Base-by-base conservation (phyloP, 92 coral and sea anemone species). In the Siderastrea radians region DNA sequence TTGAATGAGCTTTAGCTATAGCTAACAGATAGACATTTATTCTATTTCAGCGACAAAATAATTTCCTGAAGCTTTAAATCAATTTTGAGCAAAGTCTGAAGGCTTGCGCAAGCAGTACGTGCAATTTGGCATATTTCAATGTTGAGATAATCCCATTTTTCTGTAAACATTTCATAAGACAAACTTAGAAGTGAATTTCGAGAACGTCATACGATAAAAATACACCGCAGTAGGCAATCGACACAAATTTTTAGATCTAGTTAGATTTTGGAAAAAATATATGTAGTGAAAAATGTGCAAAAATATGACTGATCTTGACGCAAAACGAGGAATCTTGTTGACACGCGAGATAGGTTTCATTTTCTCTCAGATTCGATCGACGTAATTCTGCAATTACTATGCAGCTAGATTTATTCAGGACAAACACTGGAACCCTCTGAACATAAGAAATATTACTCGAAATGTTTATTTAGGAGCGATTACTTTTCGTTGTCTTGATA, bases 401-500 rank as follows among this genome's bases (percentile, higher is more conserved):
- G 72, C 57, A 52, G 49, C 81, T 72, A 73, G 73, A 19, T 74
- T 75, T 72, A 84, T 84, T 50, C 87, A 72, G 49, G 26, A 64
- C 54, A 73, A 73, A 73, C 63, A 84, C 44, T 64, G 47, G 72
- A 74, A 53, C 80, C 55, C 51, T 74, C 63, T 74, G 73, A 84
- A 61, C 72, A 58, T 60, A 64, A 62, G 86, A 80, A 67, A 72
- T 84, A 74, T 84, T 61, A 84, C 87, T 73, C 52, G 62, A 51
- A 49, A 74, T 84, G 87, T 84, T 84, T 72, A 73, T 49, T 60
- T 73, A 84, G 81, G 87, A 84, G 72, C 80, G 76, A 84, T 73
- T 84, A 74, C 74, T 84, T 84, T 84, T 74, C 72, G 44, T 12
- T 70, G 77, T 44, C 78, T 48, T 47, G 43, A 82, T 70, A 70